Base-by-base conservation (phyloP, 2,113 vertebrate species). In the Mobula hypostoma region DNA sequence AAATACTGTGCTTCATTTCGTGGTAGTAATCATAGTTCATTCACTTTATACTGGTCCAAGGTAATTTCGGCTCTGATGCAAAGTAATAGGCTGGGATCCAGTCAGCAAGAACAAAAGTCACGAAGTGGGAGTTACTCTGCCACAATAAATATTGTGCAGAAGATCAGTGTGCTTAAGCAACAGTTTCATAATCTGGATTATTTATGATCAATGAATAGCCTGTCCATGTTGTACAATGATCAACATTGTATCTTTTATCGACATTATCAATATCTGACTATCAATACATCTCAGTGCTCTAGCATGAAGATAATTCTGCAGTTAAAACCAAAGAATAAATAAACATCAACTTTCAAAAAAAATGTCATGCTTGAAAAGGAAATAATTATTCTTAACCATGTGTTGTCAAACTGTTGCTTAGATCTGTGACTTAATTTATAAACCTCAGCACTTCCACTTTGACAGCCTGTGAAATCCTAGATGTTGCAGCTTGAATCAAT, bases 391-490 rank as follows among this genome's bases (percentile, higher is more conserved):
- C n/a, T 32, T 63, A 88, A 88, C 29, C 58, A 63, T 63, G 29
- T 66, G 61, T 66, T 87, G 83, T 87, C 48, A 87, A 87, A 5
- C 56, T 83, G 80, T 27, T 87, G 83, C 83, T 29, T 87, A 87
- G 83, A 32, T 61, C 63, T 88, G 58, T 88, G 27, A 88, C 27
- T 58, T 58, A 21, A 83, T 83, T 88, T 63, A n/a, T n/a, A 88
- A 88, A 66, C 4, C 12, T 66, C 58, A 66, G 29, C 58, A 32
- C 29, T 66, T 88, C 27, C 85, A n/a, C 29, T 88, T 88, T 88
- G 85, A 88, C 29, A 88, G 63, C 85, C 85, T 88, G 61, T 66
- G 85, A 88, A 32, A 88, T 88, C 29, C 85, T 88, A 29, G 85
- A 66, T 88, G 58, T 88, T 66, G 6, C 56, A 88, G 27, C 61